A percentile compares a stretch with the other conserved stretches of the same genome.
Evolutionary conservation across 2,797 vertebrate genomes (phyloP).

Genomic region (Pygocentrus nattereri): DNA sequence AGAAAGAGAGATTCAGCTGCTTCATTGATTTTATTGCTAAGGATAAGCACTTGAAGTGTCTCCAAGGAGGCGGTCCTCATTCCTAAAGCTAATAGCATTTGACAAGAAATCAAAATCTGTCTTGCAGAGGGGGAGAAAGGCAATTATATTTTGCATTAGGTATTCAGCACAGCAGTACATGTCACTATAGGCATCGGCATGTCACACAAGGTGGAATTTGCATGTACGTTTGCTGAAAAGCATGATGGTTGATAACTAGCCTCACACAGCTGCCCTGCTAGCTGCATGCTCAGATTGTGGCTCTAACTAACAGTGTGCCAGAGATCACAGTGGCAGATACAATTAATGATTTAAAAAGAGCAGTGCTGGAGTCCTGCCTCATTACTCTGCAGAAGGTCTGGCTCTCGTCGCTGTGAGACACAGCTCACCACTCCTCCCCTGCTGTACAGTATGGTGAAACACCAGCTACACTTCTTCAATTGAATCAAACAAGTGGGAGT

Average conservation of each 20-base stretch:
- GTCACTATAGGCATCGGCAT: conserved; percentile 3
- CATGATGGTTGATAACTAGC: neutral
- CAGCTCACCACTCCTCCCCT: conserved; percentile 16
- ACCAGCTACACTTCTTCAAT: conserved; percentile 3
- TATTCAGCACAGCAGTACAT: conserved; percentile 29
- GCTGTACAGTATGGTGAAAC: conserved; percentile 32
- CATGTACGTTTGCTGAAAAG: conserved; percentile 4
- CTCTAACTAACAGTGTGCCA: conserved; percentile 19
- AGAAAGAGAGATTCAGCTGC: conserved; percentile 10
- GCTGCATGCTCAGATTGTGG: neutral
- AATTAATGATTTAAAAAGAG: conserved; percentile 51
- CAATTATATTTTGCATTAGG: conserved; percentile 54
- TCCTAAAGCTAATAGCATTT: conserved; percentile 40
- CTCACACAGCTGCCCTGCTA: neutral
- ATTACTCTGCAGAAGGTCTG: conserved; percentile 29
- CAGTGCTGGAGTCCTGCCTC: conserved; percentile 36
- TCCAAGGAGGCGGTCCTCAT: conserved; percentile 46
- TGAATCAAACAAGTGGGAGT: conserved; percentile 11
- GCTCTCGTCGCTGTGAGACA: conserved; percentile 24
- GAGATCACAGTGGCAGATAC: conserved; percentile 26
- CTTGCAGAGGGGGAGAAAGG: conserved; percentile 39
- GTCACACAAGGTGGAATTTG: conserved; percentile 18
- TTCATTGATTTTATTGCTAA: conserved; percentile 41
- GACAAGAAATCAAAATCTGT: conserved; percentile 49
- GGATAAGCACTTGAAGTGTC: conserved; percentile 30